These are phyloP conservation scores for Pandion haliaetus DNA, from an alignment of 2,113 vertebrate species.

Conservation along the genomic window DNA sequence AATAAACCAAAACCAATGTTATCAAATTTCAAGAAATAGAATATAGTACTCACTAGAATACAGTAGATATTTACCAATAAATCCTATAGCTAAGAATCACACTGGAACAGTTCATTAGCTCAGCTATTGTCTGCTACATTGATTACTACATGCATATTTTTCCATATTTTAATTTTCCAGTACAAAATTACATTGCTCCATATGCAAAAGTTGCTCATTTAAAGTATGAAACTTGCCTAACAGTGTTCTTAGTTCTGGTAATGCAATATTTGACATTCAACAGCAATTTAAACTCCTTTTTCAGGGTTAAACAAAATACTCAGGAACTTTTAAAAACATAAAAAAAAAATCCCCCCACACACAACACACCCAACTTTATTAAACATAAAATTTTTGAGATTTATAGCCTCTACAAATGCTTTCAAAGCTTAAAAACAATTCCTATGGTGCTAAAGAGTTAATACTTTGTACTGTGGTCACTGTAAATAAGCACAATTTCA, in stretches of 20 bases:
- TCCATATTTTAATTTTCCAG: background rate
- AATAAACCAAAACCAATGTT: background rate
- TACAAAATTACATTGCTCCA: background rate
- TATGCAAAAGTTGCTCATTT: background rate
- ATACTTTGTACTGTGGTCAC: constrained; percentile 45
- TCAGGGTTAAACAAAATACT: background rate
- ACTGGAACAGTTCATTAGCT: background rate
- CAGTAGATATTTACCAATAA: background rate
- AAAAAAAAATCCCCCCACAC: no score
- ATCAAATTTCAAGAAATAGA: background rate
- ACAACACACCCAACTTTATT: background rate
- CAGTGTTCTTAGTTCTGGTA: background rate
- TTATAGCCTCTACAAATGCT: background rate
- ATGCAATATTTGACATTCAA: background rate
- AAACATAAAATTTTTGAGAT: background rate
- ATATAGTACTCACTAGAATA: background rate
- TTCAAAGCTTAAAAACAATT: background rate
- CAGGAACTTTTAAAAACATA: background rate
- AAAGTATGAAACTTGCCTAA: background rate
- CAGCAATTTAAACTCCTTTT: background rate
- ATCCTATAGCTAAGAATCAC: background rate
- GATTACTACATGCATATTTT: background rate
- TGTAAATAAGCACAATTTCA: constrained; percentile 66
- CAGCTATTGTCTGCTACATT: background rate
- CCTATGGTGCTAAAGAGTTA: constrained; percentile 58